Conservation (phyloP, 2,113 vertebrate species). For the Myodes glareolus region DNA sequence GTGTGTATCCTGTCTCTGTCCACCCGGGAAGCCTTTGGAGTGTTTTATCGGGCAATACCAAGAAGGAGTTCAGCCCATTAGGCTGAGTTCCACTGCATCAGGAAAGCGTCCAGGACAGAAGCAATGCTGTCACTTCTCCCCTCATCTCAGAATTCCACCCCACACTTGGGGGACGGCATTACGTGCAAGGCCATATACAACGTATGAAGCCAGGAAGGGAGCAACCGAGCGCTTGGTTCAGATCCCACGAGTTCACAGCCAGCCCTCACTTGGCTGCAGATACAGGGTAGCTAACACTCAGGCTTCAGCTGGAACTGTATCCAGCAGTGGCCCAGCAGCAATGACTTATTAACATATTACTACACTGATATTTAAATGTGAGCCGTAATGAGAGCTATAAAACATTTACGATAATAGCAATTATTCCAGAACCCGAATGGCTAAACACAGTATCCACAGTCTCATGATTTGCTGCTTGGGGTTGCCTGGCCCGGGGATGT, state of each 20-base stretch:
- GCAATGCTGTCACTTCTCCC: not conserved
- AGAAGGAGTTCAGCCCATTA: not conserved
- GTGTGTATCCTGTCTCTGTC: not conserved
- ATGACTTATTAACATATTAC: slow-evolving; percentile 83
- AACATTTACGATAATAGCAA: slow-evolving; percentile 86
- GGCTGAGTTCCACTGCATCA: too few relatives aligned
- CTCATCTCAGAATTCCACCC: not conserved
- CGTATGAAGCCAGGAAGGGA: not conserved
- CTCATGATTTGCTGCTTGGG: slow-evolving; percentile 64
- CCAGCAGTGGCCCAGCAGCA: slow-evolving; percentile 69
- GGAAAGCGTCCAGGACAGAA: not conserved
- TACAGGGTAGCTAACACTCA: slow-evolving; percentile 18
- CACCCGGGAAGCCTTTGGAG: not conserved
- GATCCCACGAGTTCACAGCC: not conserved
- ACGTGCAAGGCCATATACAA: not conserved
- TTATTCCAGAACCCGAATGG: slow-evolving; percentile 83
- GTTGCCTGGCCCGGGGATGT: slow-evolving; percentile 63
- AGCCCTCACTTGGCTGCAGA: slow-evolving; percentile 40
- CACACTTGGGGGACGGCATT: not conserved
- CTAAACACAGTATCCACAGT: slow-evolving; percentile 77
- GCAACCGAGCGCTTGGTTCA: not conserved
- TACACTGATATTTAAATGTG: slow-evolving; percentile 87
- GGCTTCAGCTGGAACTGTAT: slow-evolving; percentile 63
- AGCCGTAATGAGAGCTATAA: slow-evolving; percentile 87
- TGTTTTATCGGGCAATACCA: not conserved